Base-by-base conservation (phyloP, 1,140 invertebrate genomes). In the Whitmania pigra region DNA sequence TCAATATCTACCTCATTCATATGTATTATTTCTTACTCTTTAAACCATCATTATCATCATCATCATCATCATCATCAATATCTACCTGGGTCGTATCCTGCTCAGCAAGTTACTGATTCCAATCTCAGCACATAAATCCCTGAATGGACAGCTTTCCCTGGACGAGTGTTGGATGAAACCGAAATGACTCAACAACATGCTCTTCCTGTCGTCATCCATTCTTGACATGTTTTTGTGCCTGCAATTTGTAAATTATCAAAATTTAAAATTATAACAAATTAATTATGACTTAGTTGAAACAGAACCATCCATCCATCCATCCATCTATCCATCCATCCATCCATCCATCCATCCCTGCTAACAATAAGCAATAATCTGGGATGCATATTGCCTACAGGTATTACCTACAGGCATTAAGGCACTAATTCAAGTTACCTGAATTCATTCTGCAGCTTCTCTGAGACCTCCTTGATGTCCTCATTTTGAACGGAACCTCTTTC, bases 141-240 rank as follows among this genome's bases (percentile, higher is more conserved):
- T 89, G 87, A 82, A 88, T 90, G 92, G 92, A 80, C 94, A 97
- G 80, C 94, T 91, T 80, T 96, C 93, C 49, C 90, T 84, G 78
- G 93, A 91, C 18, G 94, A 93, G 83, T 91, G 93, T 82, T 97
- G 93, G 66, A 97, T 89, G 83, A 97, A 97, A 69, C 93, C 93
- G 36, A 97, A 83, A 83, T 97, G 94, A 80, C 94, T 92, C 74
- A 95, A 91, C 31, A 97, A 84, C 87, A 96, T 92, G 72, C 95
- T 83, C 78, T 93, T 92, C 74, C 94, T 84, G 78, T 97, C 94
- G 83, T 95, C 92, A 83, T 96, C 93, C 77, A 96, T 84, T 74
- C 91, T 86, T 81, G 94, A 91, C 77, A 97, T 85, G 77, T 92
- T 88, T 84, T 94, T 93, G 80, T 93, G 96, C 83, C 92, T 85